These are phyloP conservation scores for Labeo rohita DNA, from an alignment of 2,113 vertebrate genomes.

Conservation along the genomic window DNA sequence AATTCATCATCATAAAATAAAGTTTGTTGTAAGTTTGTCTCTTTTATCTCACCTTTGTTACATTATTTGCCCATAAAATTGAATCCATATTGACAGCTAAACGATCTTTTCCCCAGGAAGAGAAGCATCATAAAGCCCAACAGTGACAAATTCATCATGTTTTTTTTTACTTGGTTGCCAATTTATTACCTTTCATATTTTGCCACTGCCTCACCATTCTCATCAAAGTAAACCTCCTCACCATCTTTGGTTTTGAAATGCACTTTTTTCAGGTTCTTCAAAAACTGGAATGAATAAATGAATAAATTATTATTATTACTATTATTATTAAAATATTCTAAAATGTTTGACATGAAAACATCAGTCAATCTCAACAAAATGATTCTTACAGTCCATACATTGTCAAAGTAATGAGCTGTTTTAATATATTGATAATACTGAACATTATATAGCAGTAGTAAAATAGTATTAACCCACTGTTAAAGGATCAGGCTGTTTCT, in stretches of 20 bases:
- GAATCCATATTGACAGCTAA: neutral
- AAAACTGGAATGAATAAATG: too few relatives aligned
- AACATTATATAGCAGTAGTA: neutral
- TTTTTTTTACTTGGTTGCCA: constrained; percentile 67
- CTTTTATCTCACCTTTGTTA: neutral
- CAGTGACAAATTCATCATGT: constrained; percentile 66
- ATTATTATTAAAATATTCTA: neutral
- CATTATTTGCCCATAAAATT: neutral
- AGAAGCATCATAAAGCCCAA: constrained; percentile 72
- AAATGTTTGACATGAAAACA: neutral
- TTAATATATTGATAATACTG: neutral
- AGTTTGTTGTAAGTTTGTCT: neutral
- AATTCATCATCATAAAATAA: neutral
- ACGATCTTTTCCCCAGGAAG: constrained; percentile 58
- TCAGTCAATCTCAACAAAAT: neutral
- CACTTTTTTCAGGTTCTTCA: constrained; percentile 64
- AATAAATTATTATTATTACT: too few relatives aligned
- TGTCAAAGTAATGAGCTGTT: neutral
- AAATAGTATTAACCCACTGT: constrained; percentile 36
- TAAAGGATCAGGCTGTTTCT: constrained; percentile 39
- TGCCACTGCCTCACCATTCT: constrained; percentile 71
- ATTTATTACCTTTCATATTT: constrained; percentile 77
- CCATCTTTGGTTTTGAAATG: constrained; percentile 72
- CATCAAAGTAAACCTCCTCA: constrained; percentile 72
- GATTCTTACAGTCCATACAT: neutral